phyloP scores from a whole-genome alignment of 1,140 invertebrate species.

The Diabrotica undecimpunctata region DNA sequence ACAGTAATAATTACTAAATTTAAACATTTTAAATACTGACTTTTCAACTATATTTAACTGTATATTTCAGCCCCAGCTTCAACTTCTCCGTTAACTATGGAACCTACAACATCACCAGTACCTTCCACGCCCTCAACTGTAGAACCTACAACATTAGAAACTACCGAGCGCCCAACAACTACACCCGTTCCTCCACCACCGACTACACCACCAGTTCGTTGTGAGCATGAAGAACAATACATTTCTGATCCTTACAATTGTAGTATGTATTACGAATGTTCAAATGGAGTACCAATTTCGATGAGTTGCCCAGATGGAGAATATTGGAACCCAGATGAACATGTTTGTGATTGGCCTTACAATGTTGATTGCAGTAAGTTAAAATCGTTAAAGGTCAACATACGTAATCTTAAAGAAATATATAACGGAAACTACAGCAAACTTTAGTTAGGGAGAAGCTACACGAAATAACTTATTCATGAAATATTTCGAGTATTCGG shows the following conservation, averaged over 20 bases:
- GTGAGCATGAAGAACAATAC: neutral
- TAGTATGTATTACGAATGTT: neutral
- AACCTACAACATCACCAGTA: neutral
- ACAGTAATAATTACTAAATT: too few relatives aligned
- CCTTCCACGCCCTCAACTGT: neutral
- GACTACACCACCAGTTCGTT: neutral
- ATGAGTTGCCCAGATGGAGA: neutral
- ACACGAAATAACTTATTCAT: too few relatives aligned
- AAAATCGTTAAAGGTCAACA: too few relatives aligned
- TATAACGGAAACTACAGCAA: too few relatives aligned
- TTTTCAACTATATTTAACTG: too few relatives aligned
- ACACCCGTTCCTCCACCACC: neutral
- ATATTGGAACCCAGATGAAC: neutral
- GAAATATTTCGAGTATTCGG: too few relatives aligned
- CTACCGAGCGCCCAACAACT: neutral
- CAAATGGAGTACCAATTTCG: neutral
- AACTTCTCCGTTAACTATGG: neutral
- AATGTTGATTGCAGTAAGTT: constrained; percentile 4
- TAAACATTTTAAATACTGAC: too few relatives aligned
- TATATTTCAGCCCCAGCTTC: too few relatives aligned
- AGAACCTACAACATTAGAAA: neutral
- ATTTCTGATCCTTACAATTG: neutral
- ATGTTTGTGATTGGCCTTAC: neutral
- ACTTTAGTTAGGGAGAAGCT: too few relatives aligned
- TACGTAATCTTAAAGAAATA: too few relatives aligned